phyloP scores from a whole-genome alignment of 1,140 invertebrate genomes.

The Apis mellifera region Amel_HAv3.1 CM009933.2:8298001-8298500 shows the following conservation, averaged over 20 bases:
- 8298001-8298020: too few species aligned
- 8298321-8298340: neutral
- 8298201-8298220: slow-evolving; percentile 21
- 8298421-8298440: neutral
- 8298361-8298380: slow-evolving; percentile 52
- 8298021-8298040: neutral
- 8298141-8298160: slow-evolving; percentile 18
- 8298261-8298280: neutral
- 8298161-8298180: neutral
- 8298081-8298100: neutral
- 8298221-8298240: slow-evolving; percentile 31
- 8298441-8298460: neutral
- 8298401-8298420: slow-evolving; percentile 15
- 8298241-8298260: slow-evolving; percentile 21
- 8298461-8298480: slow-evolving; percentile 20
- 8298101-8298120: neutral
- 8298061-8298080: neutral
- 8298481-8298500: slow-evolving; percentile 16
- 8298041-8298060: neutral
- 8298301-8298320: slow-evolving; percentile 22
- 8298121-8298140: neutral
- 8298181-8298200: slow-evolving; percentile 26
- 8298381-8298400: slow-evolving; percentile 34
- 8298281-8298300: slow-evolving; percentile 23
- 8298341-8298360: slow-evolving; percentile 8